phyloP scores from a whole-genome alignment of 2,888 invertebrate genomes.

The Tubiluchus corallicola region DNA sequence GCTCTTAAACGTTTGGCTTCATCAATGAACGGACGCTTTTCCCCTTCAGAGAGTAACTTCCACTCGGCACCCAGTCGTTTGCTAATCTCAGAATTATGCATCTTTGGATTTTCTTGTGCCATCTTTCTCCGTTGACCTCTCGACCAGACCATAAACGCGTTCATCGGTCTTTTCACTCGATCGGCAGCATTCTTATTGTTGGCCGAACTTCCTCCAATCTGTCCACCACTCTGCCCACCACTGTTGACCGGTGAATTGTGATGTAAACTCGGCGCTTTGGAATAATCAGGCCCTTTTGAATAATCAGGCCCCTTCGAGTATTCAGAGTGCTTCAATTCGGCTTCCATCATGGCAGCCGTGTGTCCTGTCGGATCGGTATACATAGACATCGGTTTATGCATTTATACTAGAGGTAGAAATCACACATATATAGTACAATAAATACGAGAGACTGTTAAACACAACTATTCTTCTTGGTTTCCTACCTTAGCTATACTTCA shows the following conservation, averaged over 20 bases:
- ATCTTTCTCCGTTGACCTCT: constrained; percentile 75
- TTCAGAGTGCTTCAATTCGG: neutral
- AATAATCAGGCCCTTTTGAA: too few relatives aligned
- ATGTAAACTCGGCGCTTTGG: too few relatives aligned
- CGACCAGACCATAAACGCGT: constrained; percentile 96
- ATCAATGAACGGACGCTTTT: constrained; percentile 73
- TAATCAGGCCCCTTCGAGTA: neutral
- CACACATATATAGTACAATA: too few relatives aligned
- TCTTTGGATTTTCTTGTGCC: constrained; percentile 85
- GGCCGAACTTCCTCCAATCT: too few relatives aligned
- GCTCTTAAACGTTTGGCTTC: constrained; percentile 63
- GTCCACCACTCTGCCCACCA: too few relatives aligned
- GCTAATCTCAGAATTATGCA: constrained; percentile 87
- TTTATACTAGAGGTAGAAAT: too few relatives aligned
- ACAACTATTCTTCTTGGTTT: neutral
- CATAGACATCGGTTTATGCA: neutral
- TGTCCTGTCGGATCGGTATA: neutral
- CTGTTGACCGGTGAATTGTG: neutral
- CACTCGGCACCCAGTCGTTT: constrained; percentile 77
- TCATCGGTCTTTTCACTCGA: constrained; percentile 92
- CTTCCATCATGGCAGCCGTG: neutral
- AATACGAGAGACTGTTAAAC: too few relatives aligned
- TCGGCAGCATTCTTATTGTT: constrained; percentile 27
- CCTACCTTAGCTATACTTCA: neutral
- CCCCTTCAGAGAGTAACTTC: constrained; percentile 65